These are phyloP conservation scores for Hetaerina titia DNA, from an alignment of 2,888 invertebrate species.

Conservation along the genomic window DNA sequence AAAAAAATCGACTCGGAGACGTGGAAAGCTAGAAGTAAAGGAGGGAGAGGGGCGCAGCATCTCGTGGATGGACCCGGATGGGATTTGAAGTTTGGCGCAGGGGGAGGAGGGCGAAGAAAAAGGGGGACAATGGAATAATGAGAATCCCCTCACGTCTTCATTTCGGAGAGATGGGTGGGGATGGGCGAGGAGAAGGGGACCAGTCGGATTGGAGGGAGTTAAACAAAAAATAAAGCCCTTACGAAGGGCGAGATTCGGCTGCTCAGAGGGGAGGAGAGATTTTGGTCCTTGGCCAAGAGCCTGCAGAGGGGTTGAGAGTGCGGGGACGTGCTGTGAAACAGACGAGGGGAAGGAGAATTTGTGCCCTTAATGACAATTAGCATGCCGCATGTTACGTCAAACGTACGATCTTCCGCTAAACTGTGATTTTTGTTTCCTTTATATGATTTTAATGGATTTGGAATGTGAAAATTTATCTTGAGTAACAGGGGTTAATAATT, in stretches of 20 bases:
- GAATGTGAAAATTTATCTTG: not conserved
- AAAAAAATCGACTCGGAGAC: not conserved
- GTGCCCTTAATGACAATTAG: conserved; percentile 13
- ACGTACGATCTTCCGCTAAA: not conserved
- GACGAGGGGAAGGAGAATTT: not conserved
- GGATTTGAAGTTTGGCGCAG: conserved; percentile 9
- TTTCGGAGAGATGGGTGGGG: not conserved
- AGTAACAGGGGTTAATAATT: not conserved
- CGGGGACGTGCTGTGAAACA: not conserved
- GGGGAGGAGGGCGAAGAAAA: not conserved
- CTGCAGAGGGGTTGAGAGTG: not conserved
- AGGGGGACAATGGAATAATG: not conserved
- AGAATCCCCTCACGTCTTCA: not conserved
- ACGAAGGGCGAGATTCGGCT: not conserved
- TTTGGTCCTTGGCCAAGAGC: not conserved
- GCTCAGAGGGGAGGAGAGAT: not conserved
- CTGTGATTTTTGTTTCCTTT: not conserved
- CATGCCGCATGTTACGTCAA: not conserved
- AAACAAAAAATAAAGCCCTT: not conserved
- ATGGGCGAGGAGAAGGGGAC: not conserved
- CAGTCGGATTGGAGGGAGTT: not conserved
- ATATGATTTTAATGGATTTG: not conserved
- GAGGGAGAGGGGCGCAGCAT: not conserved
- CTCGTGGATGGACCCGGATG: not conserved
- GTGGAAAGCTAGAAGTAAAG: not conserved